These are phyloP conservation scores for Lepilemur septentrionalis DNA, from an alignment of 2,797 vertebrate genomes.

Conservation along the genomic window DNA sequence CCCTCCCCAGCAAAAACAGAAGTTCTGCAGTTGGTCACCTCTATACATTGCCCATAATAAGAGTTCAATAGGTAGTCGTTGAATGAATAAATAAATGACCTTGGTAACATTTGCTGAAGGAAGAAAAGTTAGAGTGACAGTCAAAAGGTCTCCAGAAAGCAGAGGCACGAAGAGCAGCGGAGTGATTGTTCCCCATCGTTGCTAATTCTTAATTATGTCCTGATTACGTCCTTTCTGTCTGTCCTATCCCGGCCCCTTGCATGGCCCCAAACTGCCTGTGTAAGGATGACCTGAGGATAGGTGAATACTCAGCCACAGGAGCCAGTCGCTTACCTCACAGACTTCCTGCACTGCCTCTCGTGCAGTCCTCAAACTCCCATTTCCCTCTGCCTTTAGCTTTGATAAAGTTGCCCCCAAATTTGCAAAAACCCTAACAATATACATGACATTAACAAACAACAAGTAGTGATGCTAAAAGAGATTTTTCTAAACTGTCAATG, in stretches of 20 bases:
- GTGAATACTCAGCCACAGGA: not conserved
- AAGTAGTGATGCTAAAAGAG: not conserved
- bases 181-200: not conserved
- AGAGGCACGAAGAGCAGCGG: not conserved
- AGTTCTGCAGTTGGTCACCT: not conserved
- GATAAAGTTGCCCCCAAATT: not conserved
- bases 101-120: not conserved
- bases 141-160: not conserved
- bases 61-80: not conserved
- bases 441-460: not conserved
- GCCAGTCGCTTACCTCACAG: not conserved
- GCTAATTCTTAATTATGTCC: not conserved
- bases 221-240: not conserved
- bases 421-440: not conserved
- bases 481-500: not conserved
- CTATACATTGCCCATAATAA: not conserved
- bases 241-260: not conserved
- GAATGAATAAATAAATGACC: not conserved
- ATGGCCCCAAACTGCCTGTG: not conserved
- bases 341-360: not conserved
- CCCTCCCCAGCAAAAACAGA: not conserved
- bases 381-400: not conserved
- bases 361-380: not conserved
- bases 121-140: not conserved
- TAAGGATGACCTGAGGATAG: too few relatives aligned